Percentiles rank a stretch among this genome's conserved stretches.
These are phyloP conservation scores for Rattus rattus DNA, from an alignment of 2,113 vertebrate species.

Conservation along the genomic window DNA sequence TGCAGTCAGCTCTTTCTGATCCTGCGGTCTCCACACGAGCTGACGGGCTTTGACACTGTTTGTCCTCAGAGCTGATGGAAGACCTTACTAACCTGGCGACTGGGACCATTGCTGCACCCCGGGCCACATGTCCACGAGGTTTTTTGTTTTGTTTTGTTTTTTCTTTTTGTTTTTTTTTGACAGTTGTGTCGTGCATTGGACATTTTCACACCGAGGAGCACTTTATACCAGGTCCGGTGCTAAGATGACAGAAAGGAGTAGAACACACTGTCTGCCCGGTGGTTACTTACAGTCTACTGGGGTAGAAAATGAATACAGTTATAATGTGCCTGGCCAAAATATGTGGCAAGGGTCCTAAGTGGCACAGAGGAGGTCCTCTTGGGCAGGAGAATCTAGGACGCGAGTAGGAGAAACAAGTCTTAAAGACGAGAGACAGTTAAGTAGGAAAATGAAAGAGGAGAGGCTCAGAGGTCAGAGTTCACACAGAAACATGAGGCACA, in stretches of 20 bases:
- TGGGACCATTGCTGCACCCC: neutral
- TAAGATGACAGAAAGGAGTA: neutral
- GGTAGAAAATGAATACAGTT: neutral
- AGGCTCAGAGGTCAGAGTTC: neutral
- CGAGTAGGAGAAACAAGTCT: neutral
- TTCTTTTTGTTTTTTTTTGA: neutral
- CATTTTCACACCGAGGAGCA: neutral
- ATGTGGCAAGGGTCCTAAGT: neutral
- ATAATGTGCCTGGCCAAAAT: neutral
- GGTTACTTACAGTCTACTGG: neutral
- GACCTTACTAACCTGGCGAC: neutral
- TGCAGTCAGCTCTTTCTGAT: constrained; percentile 60
- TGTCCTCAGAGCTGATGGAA: neutral
- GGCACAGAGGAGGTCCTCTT: neutral
- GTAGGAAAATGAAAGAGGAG: neutral
- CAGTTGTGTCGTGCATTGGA: neutral
- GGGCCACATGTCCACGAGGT: rapidly evolving
- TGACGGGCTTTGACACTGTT: neutral
- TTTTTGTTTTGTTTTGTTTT: too few species aligned
- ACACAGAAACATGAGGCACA: neutral
- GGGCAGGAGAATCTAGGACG: neutral
- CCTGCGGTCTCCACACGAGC: neutral
- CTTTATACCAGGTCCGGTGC: neutral
- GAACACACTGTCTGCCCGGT: neutral
- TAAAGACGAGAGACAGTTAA: neutral